These are phyloP conservation scores for Drosophila grimshawi DNA, from an alignment of 1,140 invertebrate genomes.

Conservation along the genomic window DNA sequence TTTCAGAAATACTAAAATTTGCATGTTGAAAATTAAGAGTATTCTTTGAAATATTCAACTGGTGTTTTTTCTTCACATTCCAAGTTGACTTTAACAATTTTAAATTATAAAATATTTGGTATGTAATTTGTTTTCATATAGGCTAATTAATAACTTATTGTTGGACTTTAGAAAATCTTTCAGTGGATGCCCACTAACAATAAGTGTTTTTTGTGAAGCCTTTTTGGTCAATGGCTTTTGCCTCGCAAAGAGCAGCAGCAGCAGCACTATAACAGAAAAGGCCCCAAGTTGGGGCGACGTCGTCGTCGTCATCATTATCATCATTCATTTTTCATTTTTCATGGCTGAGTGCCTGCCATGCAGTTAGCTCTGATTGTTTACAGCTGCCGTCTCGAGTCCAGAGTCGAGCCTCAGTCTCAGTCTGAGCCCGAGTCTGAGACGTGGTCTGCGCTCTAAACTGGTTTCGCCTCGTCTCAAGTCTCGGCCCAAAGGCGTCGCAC, in stretches of 20 bases:
- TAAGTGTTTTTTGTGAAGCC: constrained; percentile 46
- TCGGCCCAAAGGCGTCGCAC: constrained; percentile 51
- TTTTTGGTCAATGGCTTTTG: constrained; percentile 55
- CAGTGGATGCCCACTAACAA: constrained; percentile 35
- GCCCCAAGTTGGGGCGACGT: constrained; percentile 22
- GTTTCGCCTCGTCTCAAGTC: constrained; percentile 48
- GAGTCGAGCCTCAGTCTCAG: constrained; percentile 1
- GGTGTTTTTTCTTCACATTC: too few relatives aligned
- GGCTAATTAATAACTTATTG: too few relatives aligned
- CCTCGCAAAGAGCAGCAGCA: constrained; percentile 31
- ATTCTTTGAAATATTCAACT: too few relatives aligned
- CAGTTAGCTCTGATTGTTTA: constrained; percentile 82
- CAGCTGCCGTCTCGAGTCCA: constrained; percentile 69
- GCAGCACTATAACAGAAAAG: constrained; percentile 8
- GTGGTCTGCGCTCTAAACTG: constrained; percentile 49
- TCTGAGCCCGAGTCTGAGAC: constrained; percentile 7
- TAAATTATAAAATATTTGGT: too few relatives aligned
- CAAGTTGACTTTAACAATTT: too few relatives aligned
- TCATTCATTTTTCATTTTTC: constrained; percentile 83
- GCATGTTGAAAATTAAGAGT: too few relatives aligned
- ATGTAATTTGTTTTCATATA: too few relatives aligned
- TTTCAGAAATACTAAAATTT: too few relatives aligned
- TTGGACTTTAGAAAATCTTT: neutral
- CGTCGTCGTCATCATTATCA: constrained; percentile 70
- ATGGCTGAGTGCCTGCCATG: constrained; percentile 81